Base-by-base conservation (phyloP, 1,140 invertebrate genomes). In the Drosophila bifasciata region DNA sequence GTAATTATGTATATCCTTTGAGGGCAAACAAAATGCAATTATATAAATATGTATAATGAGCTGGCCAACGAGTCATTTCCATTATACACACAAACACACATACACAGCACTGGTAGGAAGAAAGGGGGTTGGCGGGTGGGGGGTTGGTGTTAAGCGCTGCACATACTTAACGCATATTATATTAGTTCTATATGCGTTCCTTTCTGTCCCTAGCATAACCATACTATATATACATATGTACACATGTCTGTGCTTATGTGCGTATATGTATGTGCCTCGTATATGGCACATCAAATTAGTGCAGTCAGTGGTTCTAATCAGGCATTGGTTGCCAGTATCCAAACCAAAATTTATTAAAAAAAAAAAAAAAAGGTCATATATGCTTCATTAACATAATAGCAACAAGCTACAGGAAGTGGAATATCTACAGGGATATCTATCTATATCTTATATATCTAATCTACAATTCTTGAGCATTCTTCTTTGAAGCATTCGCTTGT, bases 81-180 rank as follows among this genome's bases (percentile, higher is more conserved):
- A 74, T 41, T 55, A 67, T 48, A 73, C 57, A 11, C 32, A 40
- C 25, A 46, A 41, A 50, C 59, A 57, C 53, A 15, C 57, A 39
- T 16, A 28, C 49, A 19, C 55, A 63, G 32, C 28, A 48, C 23
- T 16, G 36, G 16, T n/a, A n/a, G n/a, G n/a, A n/a, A n/a, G n/a
- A n/a, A n/a, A n/a, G 11, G 17, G 15, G 13, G 43, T 4, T 49
- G 16, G 25, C 43, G 13, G 49, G 52, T 45, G 19, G 4, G 36
- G 40, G 44, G 23, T 48, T 17, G 43, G 44, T 28, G 49, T 50
- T 58, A 16, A 56, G 62, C 21, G 39, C 32, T 46, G 50, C 71
- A 76, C 59, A 67, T 75, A 58, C 69, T 73, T 73, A 73, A 73
- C 70, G 69, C 69, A 56, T 73, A 73, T 73, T 71, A 73, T 73